Evolutionary conservation across 2,888 invertebrate species (phyloP), one percentile per base, ranked within the genome.

Genomic region (Euphydryas editha): DNA sequence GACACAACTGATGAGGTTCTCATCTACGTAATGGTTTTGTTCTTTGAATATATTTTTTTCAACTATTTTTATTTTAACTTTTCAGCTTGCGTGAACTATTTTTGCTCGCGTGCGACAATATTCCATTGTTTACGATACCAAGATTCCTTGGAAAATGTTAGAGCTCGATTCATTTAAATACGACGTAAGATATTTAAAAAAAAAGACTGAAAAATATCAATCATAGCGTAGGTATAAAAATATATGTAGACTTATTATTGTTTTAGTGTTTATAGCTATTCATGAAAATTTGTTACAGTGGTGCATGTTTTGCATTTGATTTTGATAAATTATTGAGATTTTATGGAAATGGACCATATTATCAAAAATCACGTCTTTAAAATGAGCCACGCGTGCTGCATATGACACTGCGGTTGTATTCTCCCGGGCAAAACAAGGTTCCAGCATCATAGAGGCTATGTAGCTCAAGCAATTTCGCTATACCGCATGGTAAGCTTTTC

Each of bases 361-460:
- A 56, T 59, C 59, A 60, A 59, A 64, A 37, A 55, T 47, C 59
- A 37, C 18, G 39, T 24, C 46, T 44, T 37, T 60, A 60, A 59
- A 60, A 65, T 59, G 60, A 49, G 62, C 62, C 7, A 47, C 61
- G 57, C 49, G 18, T 51, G 44, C 42, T 49, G 61, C 60, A 65
- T 57, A 57, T 39, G 57, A 57, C 51, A 57, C 39, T 61, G 61
- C 36, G 65, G 65, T 49, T n/a, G 44, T 57, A 65, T 61, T 51
- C 61, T 61, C 61, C 39, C 46, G 55, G 56, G 60, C 56, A 37
- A 51, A 65, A 58, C 60, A 57, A 51, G 65, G 36, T 60, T 49
- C 47, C 24, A 37, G 57, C 49, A 57, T 62, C 39, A 62, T 47
- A 24, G n/a, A 44, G 46, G 55, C 36, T 56, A 24, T 54, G 37